Evolutionary conservation across 2,797 vertebrate genomes (phyloP).

Genomic region (Micropoecilia bifurca): DNA sequence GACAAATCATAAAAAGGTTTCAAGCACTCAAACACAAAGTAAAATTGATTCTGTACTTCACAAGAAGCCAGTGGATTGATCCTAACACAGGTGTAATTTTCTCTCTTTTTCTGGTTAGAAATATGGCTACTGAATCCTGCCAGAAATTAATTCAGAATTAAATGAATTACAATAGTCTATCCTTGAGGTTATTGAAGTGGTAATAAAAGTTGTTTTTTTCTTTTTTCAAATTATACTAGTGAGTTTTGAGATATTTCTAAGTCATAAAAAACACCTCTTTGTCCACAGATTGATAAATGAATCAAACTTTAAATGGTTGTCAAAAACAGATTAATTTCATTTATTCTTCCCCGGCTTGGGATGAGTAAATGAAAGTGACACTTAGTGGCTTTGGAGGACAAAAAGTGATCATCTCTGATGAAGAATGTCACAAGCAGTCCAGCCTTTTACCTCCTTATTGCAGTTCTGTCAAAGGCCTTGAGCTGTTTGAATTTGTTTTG

Average conservation of each 20-base stretch:
- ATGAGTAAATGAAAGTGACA: background rate
- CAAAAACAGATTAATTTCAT: background rate
- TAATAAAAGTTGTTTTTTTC: background rate
- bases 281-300: background rate
- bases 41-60: background rate
- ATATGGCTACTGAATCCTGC: background rate
- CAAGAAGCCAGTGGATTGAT: background rate
- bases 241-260: background rate
- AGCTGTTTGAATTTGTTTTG: too few relatives aligned
- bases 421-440: background rate
- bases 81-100: background rate
- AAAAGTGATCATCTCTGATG: background rate
- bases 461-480: background rate
- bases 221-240: background rate
- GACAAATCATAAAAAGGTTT: background rate
- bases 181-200: background rate
- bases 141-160: background rate
- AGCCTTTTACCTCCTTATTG: background rate
- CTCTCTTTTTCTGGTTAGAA: background rate
- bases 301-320: background rate
- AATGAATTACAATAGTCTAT: background rate
- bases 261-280: background rate
- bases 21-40: background rate
- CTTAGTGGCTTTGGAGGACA: background rate
- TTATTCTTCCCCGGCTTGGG: background rate